Conservation (phyloP, 2,797 vertebrate genomes). For the Ispidina picta region DNA sequence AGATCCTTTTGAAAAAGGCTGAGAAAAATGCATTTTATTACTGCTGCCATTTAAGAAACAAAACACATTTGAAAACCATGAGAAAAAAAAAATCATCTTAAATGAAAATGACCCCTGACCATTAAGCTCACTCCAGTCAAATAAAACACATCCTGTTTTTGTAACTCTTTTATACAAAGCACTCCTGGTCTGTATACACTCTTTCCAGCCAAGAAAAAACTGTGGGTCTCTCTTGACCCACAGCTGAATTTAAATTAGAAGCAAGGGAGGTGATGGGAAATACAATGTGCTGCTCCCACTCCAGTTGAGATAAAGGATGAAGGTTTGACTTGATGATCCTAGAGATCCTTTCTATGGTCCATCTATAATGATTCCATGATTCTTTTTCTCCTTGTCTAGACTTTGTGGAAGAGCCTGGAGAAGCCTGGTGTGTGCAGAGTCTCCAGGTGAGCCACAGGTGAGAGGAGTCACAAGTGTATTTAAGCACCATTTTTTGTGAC, state of each 20-base stretch:
- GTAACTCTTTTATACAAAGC: constrained; percentile 19
- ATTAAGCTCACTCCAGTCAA: constrained; percentile 27
- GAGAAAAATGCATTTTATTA: constrained; percentile 16
- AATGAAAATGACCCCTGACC: constrained; percentile 44
- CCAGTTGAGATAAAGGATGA: constrained; percentile 3
- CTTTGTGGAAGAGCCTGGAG: not conserved
- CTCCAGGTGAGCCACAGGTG: not conserved
- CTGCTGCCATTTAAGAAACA: not conserved
- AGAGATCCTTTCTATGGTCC: too few relatives aligned
- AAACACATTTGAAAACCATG: constrained; percentile 9
- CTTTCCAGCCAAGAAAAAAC: not conserved
- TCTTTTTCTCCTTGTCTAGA: not conserved
- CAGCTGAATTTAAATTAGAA: constrained; percentile 8
- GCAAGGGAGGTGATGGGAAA: not conserved
- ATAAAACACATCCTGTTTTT: constrained; percentile 67
- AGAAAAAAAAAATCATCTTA: not conserved
- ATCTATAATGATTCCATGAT: too few relatives aligned
- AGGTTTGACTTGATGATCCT: too few relatives aligned
- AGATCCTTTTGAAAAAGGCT: not conserved
- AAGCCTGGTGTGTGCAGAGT: not conserved
- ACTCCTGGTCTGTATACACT: not conserved
- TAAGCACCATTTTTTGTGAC: not conserved
- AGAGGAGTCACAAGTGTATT: rapidly evolving
- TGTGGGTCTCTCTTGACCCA: not conserved
- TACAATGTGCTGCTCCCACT: not conserved